These are phyloP conservation scores for Phalacrocorax pelagicus DNA, from an alignment of 2,113 vertebrate genomes.

Conservation along the genomic window DNA sequence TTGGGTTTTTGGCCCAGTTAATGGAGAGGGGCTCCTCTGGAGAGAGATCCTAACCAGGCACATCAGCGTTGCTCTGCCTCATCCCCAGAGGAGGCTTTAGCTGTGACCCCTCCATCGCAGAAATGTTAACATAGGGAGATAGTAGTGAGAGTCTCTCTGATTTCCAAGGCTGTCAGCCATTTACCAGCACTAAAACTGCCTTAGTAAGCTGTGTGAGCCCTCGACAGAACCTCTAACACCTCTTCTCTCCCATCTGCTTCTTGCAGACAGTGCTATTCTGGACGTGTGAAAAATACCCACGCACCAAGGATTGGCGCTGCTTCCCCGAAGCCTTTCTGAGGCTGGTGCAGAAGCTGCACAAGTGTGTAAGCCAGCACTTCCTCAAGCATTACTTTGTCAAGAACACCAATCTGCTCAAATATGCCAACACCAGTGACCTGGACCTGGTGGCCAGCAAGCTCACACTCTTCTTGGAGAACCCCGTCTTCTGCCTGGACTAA, in stretches of 20 bases:
- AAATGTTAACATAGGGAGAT: neutral
- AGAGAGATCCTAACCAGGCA: neutral
- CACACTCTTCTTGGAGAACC: slow-evolving; percentile 76
- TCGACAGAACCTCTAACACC: slow-evolving; percentile 58
- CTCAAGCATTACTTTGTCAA: slow-evolving; percentile 81
- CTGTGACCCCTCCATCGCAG: neutral
- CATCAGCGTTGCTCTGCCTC: neutral
- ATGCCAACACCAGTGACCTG: slow-evolving; percentile 74
- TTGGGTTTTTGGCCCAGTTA: neutral
- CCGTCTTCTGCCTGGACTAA: slow-evolving; percentile 63
- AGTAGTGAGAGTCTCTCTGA: neutral
- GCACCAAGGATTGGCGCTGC: slow-evolving; percentile 75
- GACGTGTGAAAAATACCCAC: slow-evolving; percentile 85
- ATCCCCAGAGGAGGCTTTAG: neutral
- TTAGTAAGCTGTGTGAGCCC: slow-evolving; percentile 46
- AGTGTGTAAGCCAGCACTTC: slow-evolving; percentile 81
- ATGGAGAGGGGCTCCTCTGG: neutral
- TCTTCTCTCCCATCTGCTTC: slow-evolving; percentile 43
- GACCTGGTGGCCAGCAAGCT: slow-evolving; percentile 78
- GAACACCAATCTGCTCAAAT: slow-evolving; percentile 81
- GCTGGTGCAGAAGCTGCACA: slow-evolving; percentile 79
- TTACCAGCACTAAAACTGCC: slow-evolving; percentile 11
- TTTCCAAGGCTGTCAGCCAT: slow-evolving; percentile 29
- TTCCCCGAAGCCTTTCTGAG: slow-evolving; percentile 74
- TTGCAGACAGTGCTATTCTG: slow-evolving; percentile 83